Conservation (phyloP, 2,113 vertebrate species). For the Leucoraja erinaceus region DNA sequence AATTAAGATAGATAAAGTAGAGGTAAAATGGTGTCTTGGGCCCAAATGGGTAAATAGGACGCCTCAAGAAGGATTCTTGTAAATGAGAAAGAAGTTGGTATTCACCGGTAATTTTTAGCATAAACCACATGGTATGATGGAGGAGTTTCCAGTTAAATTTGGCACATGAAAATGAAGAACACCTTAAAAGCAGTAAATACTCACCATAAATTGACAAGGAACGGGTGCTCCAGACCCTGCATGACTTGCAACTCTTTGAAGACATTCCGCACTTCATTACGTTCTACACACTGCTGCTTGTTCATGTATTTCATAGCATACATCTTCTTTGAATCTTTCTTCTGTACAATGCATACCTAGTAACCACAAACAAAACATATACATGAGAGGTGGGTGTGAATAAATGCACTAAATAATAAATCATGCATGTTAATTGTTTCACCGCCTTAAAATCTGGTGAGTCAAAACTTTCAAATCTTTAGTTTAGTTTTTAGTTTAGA, state of each 20-base stretch:
- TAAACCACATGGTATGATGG: not conserved
- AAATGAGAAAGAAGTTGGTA: too few relatives aligned
- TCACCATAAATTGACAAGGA: conserved; percentile 95
- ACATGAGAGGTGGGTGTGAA: not conserved
- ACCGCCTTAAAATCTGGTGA: not conserved
- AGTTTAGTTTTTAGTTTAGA: too few relatives aligned
- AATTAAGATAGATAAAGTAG: too few relatives aligned
- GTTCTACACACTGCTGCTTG: conserved; percentile 88
- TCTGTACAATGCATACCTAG: conserved; percentile 94
- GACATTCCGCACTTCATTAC: conserved; percentile 93
- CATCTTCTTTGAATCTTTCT: conserved; percentile 97
- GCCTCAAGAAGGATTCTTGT: too few relatives aligned
- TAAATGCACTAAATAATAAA: conserved; percentile 5
- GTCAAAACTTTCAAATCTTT: too few relatives aligned
- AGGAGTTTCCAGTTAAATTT: not conserved
- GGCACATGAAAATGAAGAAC: not conserved
- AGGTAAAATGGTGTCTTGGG: too few relatives aligned
- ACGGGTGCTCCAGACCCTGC: conserved; percentile 91
- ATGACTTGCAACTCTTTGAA: conserved; percentile 97
- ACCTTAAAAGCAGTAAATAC: conserved; percentile 35
- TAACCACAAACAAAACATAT: not conserved
- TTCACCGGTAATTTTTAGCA: not conserved
- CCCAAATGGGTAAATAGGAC: too few relatives aligned
- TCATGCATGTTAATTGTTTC: not conserved
- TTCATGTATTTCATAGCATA: conserved; percentile 99